These are phyloP conservation scores for Poeciliopsis presidionis DNA, from an alignment of 2,797 vertebrate genomes.

Conservation along the genomic window DNA sequence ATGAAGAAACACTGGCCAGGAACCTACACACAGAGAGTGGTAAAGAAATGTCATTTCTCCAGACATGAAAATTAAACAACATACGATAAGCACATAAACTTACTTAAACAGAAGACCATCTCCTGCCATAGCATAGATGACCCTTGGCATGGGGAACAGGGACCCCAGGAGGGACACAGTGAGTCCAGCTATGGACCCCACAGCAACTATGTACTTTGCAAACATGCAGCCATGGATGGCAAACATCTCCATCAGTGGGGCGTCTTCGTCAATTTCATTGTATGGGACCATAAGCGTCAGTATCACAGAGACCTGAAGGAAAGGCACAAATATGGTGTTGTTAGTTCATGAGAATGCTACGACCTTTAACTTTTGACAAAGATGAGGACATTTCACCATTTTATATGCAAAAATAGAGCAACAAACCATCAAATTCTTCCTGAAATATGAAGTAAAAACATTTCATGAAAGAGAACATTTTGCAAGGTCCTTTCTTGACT, in stretches of 20 bases:
- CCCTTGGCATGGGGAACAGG: slow-evolving; percentile 95
- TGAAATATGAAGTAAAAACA: neutral
- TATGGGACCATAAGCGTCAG: slow-evolving; percentile 97
- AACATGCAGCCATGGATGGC: slow-evolving; percentile 88
- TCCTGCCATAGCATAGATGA: slow-evolving; percentile 98
- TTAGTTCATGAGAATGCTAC: neutral
- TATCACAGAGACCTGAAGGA: slow-evolving; percentile 91
- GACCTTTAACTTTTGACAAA: neutral
- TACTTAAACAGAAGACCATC: slow-evolving; percentile 97
- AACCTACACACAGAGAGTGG: slow-evolving; percentile 81
- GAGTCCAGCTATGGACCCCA: slow-evolving; percentile 93
- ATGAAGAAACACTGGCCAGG: slow-evolving; percentile 90
- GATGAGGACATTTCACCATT: neutral
- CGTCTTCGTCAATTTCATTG: slow-evolving; percentile 90
- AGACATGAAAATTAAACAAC: neutral
- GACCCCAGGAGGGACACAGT: slow-evolving; percentile 95
- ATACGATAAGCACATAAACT: slow-evolving; percentile 34
- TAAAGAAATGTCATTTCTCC: neutral
- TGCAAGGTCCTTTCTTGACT: neutral
- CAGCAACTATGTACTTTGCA: slow-evolving; percentile 94
- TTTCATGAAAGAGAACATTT: neutral
- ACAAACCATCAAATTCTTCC: neutral
- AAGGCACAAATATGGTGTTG: slow-evolving; percentile 3
- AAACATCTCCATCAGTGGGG: slow-evolving; percentile 99
- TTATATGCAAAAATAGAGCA: neutral